phyloP scores from a whole-genome alignment of 2,888 invertebrate genomes.

The Trissoscelio sp. region DNA sequence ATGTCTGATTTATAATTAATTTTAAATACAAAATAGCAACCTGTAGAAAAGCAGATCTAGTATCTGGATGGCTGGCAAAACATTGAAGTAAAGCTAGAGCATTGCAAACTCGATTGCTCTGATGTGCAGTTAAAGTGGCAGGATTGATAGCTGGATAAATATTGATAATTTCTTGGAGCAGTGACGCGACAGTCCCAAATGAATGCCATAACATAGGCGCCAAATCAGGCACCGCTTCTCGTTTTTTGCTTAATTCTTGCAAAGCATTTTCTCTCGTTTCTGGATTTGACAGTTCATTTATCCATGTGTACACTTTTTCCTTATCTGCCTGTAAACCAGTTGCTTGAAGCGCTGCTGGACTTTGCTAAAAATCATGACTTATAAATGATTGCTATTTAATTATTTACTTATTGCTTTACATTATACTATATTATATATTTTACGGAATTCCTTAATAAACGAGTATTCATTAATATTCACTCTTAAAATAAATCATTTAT shows the following conservation, averaged over 20 bases:
- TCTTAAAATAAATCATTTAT: too few relatives aligned
- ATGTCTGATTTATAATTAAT: too few relatives aligned
- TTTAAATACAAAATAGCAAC: too few relatives aligned
- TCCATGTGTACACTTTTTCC: constrained; percentile 97
- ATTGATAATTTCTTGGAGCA: constrained; percentile 98
- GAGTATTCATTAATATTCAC: too few relatives aligned
- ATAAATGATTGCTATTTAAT: too few relatives aligned
- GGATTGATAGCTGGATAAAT: constrained; percentile 99
- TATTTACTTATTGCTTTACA: too few relatives aligned
- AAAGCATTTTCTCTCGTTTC: constrained; percentile 98
- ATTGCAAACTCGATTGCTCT: constrained; percentile 99
- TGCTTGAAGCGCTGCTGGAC: constrained; percentile 89
- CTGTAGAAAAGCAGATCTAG: constrained; percentile 96
- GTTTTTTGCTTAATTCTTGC: constrained; percentile 95
- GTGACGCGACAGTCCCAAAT: constrained; percentile 97
- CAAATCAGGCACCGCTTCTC: constrained; percentile 96
- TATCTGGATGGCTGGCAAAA: constrained; percentile 99
- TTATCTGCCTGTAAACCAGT: constrained; percentile 87
- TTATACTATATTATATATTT: too few relatives aligned
- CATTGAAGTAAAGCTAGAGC: constrained; percentile 98
- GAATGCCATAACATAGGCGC: constrained; percentile 99
- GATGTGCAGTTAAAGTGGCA: constrained; percentile 97
- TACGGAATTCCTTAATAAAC: too few relatives aligned
- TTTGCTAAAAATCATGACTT: too few relatives aligned
- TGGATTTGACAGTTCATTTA: constrained; percentile 95